These are phyloP conservation scores for Nyctibius grandis DNA, from an alignment of 2,797 vertebrate genomes.

Conservation along the genomic window DNA sequence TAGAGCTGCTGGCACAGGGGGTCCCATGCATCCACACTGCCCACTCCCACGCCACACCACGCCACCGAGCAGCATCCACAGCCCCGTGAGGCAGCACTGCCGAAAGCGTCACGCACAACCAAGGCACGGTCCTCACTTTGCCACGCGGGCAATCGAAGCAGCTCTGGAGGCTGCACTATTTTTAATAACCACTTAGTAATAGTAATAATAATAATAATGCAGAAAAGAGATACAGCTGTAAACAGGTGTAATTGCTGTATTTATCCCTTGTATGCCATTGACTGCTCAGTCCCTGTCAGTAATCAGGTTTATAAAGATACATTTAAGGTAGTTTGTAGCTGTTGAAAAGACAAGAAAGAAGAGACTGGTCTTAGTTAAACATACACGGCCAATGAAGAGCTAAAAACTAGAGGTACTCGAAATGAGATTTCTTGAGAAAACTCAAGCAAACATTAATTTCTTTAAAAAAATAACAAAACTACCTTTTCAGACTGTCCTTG, in stretches of 20 bases:
- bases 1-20: not conserved
- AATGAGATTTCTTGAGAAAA: not conserved
- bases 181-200: constrained; percentile 34
- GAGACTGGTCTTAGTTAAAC: not conserved
- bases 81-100: rapidly evolving
- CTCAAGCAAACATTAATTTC: not conserved
- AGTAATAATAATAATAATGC: constrained; percentile 19
- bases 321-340: constrained; percentile 30
- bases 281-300: not conserved
- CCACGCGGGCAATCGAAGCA: not conserved
- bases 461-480: not conserved
- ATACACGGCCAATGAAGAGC: not conserved
- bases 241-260: constrained; percentile 43
- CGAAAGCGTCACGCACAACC: rapidly evolving
- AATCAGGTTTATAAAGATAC: constrained; percentile 2
- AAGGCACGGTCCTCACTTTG: rapidly evolving
- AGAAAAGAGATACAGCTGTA: constrained; percentile 1
- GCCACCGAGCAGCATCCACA: rapidly evolving
- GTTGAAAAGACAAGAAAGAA: not conserved
- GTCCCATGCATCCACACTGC: not conserved
- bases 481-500: not conserved
- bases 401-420: not conserved
- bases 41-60: not conserved
- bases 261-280: not conserved
- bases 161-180: not conserved